phyloP scores from a whole-genome alignment of 1,140 invertebrate species.

The Thaumetopoea pityocampa region DNA sequence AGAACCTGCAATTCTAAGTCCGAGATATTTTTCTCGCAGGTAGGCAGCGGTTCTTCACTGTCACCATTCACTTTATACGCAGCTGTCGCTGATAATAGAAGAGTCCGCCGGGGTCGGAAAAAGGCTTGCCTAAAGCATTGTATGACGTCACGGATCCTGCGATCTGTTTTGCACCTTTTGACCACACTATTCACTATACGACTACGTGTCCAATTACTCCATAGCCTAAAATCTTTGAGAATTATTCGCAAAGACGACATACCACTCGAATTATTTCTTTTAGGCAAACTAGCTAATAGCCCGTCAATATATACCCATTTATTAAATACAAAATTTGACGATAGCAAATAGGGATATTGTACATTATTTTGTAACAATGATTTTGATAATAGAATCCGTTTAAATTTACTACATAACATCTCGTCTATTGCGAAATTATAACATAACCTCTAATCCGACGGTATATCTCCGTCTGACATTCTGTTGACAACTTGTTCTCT shows the following conservation, averaged over 20 bases:
- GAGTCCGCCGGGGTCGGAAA: slow-evolving; percentile 43
- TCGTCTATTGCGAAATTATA: slow-evolving; percentile 48
- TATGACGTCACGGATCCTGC: slow-evolving; percentile 46
- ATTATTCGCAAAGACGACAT: slow-evolving; percentile 34
- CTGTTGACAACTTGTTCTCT: no score
- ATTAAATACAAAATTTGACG: slow-evolving; percentile 17
- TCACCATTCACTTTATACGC: slow-evolving; percentile 41
- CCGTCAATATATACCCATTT: slow-evolving; percentile 23
- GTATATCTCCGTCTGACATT: slow-evolving; percentile 13
- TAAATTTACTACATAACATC: slow-evolving; percentile 41
- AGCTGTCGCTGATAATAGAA: slow-evolving; percentile 57
- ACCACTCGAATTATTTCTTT: slow-evolving; percentile 13
- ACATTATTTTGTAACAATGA: slow-evolving; percentile 19
- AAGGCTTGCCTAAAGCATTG: slow-evolving; percentile 50
- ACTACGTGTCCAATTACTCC: slow-evolving; percentile 50
- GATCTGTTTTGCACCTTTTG: slow-evolving; percentile 42
- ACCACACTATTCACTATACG: slow-evolving; percentile 44
- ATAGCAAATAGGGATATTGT: slow-evolving; percentile 17
- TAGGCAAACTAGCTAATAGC: slow-evolving; percentile 12
- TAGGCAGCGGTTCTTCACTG: slow-evolving; percentile 16
- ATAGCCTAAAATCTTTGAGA: slow-evolving; percentile 45
- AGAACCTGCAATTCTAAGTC: slow-evolving; percentile 60
- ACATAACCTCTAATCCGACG: slow-evolving; percentile 23
- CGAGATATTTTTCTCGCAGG: slow-evolving; percentile 50
- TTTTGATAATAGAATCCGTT: slow-evolving; percentile 30